These are phyloP conservation scores for Latheticus oryzae DNA, from an alignment of 2,888 invertebrate genomes.

Conservation along the genomic window DNA sequence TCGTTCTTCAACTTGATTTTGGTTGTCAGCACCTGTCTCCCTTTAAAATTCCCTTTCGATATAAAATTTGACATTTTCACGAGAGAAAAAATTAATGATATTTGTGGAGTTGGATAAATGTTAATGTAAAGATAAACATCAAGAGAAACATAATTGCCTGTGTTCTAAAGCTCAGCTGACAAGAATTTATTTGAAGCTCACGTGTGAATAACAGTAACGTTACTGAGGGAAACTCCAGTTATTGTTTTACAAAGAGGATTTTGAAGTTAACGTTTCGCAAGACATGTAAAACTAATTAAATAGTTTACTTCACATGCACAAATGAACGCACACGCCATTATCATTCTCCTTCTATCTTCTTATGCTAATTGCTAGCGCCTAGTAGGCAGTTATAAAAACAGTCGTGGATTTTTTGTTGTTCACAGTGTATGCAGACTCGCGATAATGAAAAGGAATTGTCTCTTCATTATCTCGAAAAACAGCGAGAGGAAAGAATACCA, in stretches of 20 bases:
- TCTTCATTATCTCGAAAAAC: constrained; percentile 28
- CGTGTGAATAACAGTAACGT: constrained; percentile 14
- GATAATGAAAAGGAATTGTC: constrained; percentile 31
- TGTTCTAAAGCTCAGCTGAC: constrained; percentile 22
- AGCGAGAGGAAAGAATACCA: no score
- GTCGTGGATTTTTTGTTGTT: constrained; percentile 6
- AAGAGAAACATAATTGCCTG: constrained; percentile 19
- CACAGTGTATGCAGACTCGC: constrained; percentile 3
- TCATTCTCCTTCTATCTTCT: constrained; percentile 16
- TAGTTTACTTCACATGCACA: constrained; percentile 33
- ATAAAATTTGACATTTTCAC: no score
- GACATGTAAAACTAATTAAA: constrained; percentile 35
- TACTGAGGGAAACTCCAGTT: constrained; percentile 9
- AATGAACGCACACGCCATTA: constrained; percentile 30
- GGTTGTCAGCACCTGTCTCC: no score
- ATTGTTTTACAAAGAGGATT: constrained; percentile 25
- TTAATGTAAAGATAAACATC: constrained; percentile 25
- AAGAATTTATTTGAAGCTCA: constrained; percentile 28
- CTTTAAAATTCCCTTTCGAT: no score
- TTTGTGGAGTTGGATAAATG: no score
- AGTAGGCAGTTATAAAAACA: constrained; percentile 25
- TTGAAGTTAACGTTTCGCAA: constrained; percentile 14
- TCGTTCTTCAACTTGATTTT: no score
- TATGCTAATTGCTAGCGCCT: constrained; percentile 35
- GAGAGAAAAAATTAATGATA: no score